Conservation (phyloP, 1,140 invertebrate genomes). For the Chrysopa pallens region DNA sequence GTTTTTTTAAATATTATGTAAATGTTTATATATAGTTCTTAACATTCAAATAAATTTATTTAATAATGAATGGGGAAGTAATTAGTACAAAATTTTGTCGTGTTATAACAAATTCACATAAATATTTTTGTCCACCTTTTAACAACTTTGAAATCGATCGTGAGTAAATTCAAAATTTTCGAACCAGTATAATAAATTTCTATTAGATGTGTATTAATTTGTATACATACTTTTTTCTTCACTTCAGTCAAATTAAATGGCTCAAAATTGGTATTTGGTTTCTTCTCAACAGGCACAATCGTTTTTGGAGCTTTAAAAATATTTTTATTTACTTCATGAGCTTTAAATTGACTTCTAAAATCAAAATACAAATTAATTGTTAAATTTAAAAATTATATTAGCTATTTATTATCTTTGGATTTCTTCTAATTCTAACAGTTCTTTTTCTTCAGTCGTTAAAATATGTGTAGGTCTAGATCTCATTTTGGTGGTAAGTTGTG, state of each 20-base stretch:
- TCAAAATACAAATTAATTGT: slow-evolving; percentile 3
- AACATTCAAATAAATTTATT: no score
- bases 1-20: no score
- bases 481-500: slow-evolving; percentile 21
- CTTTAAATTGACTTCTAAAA: slow-evolving; percentile 16
- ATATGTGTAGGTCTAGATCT: slow-evolving; percentile 14
- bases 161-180: neutral
- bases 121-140: neutral
- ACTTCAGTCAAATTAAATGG: slow-evolving; percentile 18
- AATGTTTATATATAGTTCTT: no score
- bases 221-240: neutral
- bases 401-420: slow-evolving; percentile 12
- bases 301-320: slow-evolving; percentile 12
- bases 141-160: no score
- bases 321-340: slow-evolving; percentile 15
- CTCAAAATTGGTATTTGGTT: slow-evolving; percentile 9
- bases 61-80: neutral
- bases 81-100: neutral
- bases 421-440: slow-evolving; percentile 19
- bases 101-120: neutral
- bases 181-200: neutral
- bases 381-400: slow-evolving; percentile 1
- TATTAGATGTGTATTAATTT: no score
- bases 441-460: slow-evolving; percentile 18
- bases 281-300: slow-evolving; percentile 7